Base-by-base conservation (phyloP, 2,113 vertebrate species). In the Chloropsis cyanopogon region DNA sequence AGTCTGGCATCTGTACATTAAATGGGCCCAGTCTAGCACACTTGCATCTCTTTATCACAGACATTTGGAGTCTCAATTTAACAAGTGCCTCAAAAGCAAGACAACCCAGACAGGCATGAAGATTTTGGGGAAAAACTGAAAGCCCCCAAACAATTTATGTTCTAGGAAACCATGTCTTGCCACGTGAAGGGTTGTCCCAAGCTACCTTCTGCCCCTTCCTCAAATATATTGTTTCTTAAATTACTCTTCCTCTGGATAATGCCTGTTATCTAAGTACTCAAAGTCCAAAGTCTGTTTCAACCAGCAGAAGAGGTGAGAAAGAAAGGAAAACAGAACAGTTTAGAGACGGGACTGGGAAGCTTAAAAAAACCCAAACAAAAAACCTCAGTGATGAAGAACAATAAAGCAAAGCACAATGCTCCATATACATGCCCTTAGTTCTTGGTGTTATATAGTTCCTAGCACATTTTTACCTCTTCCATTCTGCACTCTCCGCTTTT, bases 1-100 rank as follows among this genome's bases (percentile, higher is more conserved):
- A 88, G 41, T 75, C 83, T 96, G 72, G 60, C 56, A 92, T 81
- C 68, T 80, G 63, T 83, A 95, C 63, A 66, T 76, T 82, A 50
- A 79, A 7, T 3, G 7, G 87, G 59, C 49, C 47, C 24, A 54
- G 12, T 66, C 79, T 50, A 95, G 66, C 54, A 72, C 29, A 22
- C 56, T 71, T 87, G 31, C 21, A 56, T 75, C 22, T 85, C 65
- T 76, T 57, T 44, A 23, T 28, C 65, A 69, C 46, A 89, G 54
- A 33, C 22, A 56, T 59, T 44, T 54, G 24, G 47, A 70, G 28
- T 9, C 22, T 65, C 41, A 70, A 9, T 44, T 63, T 59, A 86
- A 47, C 33, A 86, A 89, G 13, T 41, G 23, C 5, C 10, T 90
- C 2, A 1, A 68, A 94, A 82, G 21, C 23, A 65, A 71, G 29